phyloP scores from a whole-genome alignment of 2,113 vertebrate species.

The Lipotes vexillifer region DNA sequence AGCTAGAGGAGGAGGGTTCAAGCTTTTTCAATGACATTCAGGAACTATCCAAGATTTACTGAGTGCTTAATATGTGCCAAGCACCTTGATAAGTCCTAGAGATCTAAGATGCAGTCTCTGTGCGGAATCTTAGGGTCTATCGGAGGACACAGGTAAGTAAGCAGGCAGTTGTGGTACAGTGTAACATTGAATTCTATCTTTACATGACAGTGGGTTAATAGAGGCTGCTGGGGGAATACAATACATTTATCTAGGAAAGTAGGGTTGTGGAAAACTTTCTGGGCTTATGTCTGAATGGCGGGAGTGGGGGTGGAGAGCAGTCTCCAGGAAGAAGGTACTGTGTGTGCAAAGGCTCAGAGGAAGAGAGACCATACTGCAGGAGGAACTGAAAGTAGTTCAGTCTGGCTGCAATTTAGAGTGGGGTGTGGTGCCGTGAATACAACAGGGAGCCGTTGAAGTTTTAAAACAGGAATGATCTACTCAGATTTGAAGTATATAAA shows the following conservation, averaged over 20 bases:
- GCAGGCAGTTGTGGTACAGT: background rate
- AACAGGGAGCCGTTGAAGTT: background rate
- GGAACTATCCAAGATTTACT: background rate
- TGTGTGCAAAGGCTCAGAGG: background rate
- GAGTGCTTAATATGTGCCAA: background rate
- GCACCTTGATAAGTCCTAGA: background rate
- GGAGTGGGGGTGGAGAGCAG: background rate
- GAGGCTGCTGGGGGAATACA: background rate
- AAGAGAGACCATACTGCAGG: background rate
- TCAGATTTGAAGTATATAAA: background rate
- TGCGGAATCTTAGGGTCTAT: background rate
- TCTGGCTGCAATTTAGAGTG: background rate
- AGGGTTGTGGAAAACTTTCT: background rate
- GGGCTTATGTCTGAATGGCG: background rate
- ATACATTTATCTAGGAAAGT: background rate
- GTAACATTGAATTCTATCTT: background rate
- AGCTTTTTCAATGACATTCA: background rate
- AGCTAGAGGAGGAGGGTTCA: background rate
- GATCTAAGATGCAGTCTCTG: background rate
- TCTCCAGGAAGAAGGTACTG: constrained; percentile 41
- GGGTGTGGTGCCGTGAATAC: background rate
- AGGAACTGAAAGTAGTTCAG: constrained; percentile 54
- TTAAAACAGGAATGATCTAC: background rate
- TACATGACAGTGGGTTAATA: background rate
- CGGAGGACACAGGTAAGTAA: background rate